Evolutionary conservation across 2,888 invertebrate genomes (phyloP).

Genomic region (Coleophora flavipennella): DNA sequence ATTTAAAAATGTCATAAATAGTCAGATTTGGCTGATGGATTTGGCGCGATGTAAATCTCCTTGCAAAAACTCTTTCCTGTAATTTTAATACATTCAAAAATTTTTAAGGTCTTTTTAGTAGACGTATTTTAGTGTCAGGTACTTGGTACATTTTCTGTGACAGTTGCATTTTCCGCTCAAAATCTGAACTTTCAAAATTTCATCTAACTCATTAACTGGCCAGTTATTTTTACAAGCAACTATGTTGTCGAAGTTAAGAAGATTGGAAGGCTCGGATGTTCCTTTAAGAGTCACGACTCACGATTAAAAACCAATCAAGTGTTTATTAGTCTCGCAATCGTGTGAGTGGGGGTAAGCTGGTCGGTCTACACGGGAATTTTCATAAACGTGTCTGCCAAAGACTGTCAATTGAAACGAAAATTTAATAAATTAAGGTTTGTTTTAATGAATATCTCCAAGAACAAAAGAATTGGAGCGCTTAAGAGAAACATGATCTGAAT

Average conservation of each 20-base stretch:
- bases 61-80: no score
- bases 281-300: slow-evolving; percentile 32
- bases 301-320: slow-evolving; percentile 43
- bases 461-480: no score
- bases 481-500: no score
- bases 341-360: not conserved
- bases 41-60: no score
- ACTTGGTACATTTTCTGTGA: not conserved
- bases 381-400: no score
- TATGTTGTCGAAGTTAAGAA: not conserved
- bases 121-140: no score
- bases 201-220: not conserved
- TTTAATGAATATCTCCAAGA: not conserved
- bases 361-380: not conserved
- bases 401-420: no score
- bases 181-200: not conserved
- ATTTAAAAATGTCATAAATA: no score
- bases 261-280: not conserved
- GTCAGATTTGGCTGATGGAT: no score
- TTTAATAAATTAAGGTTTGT: slow-evolving; percentile 17
- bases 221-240: not conserved
- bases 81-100: no score
- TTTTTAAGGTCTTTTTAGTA: no score
- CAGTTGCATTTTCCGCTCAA: not conserved
- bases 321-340: slow-evolving; percentile 28